Percentiles rank a stretch among this genome's conserved stretches.
Evolutionary conservation across 2,113 vertebrate species (phyloP).

Genomic region (Xenus cinereus): DNA sequence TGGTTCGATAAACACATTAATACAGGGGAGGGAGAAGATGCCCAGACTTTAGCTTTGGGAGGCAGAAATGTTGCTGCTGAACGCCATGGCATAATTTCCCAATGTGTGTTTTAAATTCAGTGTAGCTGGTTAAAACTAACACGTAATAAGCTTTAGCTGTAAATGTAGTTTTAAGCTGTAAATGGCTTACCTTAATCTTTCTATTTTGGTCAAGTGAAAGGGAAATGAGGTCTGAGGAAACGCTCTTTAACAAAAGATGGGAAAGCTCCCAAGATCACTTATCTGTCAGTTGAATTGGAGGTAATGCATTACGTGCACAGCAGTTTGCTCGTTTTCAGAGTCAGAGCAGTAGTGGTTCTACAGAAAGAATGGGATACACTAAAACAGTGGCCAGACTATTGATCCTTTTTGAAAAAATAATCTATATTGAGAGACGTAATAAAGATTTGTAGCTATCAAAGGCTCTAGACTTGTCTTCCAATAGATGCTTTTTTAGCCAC

Average conservation of each 20-base stretch:
- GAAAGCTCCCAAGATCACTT: neutral
- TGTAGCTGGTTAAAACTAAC: slow-evolving; percentile 9
- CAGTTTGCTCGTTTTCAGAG: neutral
- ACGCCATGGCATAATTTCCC: neutral
- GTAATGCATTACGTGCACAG: neutral
- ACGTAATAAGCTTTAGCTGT: neutral
- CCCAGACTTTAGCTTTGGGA: slow-evolving; percentile 36
- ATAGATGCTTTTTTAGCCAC: neutral
- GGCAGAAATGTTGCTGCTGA: slow-evolving; percentile 3
- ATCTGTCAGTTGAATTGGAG: neutral
- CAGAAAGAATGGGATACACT: neutral
- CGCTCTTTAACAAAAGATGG: neutral
- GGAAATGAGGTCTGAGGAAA: slow-evolving; percentile 24
- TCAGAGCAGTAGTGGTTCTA: neutral
- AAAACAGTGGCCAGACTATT: neutral
- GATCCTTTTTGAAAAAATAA: neutral
- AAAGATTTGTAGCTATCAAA: neutral
- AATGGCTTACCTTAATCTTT: slow-evolving; percentile 38
- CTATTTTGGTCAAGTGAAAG: slow-evolving; percentile 25
- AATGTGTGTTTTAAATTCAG: neutral
- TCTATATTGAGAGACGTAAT: neutral
- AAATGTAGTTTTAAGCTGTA: neutral
- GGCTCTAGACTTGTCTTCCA: neutral
- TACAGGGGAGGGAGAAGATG: neutral
- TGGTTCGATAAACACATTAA: slow-evolving; percentile 47